Base-by-base conservation (phyloP, 2,113 vertebrate genomes). In the Brienomyrus brachyistius region DNA sequence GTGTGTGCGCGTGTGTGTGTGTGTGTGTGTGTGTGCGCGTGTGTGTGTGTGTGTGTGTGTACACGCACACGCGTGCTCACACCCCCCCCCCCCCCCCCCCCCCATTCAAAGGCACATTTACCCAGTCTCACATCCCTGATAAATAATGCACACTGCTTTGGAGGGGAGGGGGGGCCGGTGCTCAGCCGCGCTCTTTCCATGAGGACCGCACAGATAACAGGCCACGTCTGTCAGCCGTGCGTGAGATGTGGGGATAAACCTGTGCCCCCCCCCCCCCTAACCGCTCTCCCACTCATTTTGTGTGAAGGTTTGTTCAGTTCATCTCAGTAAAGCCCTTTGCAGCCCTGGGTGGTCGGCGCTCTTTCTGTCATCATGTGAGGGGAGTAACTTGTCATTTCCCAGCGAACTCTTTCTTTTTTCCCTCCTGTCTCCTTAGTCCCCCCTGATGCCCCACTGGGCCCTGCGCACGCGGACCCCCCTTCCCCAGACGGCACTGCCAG, bases 371-470 rank as follows among this genome's bases (percentile, higher is more conserved):
- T 77, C 31, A 1, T 19, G 70, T 5, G 4, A 19, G 74, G 31
- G 4, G 70, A 77, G 5, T 40, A 15, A 40, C 19, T 35, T 19
- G 19, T 15, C 0, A 77, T 77, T 74, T 40, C 31, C 31, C 70
- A 35, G 27, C 4, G 13, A 74, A 31, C 31, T 0, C 45, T 10
- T 74, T 2, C 89, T 47, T 80, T 27, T 89, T 0, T 89, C 5
- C 86, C 88, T 70, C 62, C 19, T 6, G 0, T 48, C 50, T 66
- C 40, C 3, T 23, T 89, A 96, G 94, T 94, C 93, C 94, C 92
- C 21, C 91, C 95, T 92, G 82, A 23, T n/a, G 95, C 93, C 93
- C 94, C 93, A 92, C 94, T 95, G 95, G 94, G 94, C 95, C 90
- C 95, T n/a, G n/a, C 47, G 11, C 88, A 83, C 45, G 52, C n/a